Evolutionary conservation across 2,888 invertebrate species (phyloP).

Genomic region (Eupithecia subfuscata): DNA sequence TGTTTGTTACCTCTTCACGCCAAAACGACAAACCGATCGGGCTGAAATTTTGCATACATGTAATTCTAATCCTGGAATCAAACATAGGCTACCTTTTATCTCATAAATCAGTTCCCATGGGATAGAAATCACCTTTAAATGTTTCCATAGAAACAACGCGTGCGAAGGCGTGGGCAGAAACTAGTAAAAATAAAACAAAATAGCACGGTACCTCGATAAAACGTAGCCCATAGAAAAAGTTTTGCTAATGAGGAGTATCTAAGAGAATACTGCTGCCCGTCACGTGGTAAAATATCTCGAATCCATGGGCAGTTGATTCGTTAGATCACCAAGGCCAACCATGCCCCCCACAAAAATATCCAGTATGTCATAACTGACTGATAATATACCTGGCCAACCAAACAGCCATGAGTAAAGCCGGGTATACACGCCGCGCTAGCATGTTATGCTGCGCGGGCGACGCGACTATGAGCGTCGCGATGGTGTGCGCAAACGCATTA

Average conservation of each 20-base stretch:
- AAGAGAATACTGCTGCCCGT: not conserved
- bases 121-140: too few species aligned
- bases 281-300: not conserved
- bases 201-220: too few species aligned
- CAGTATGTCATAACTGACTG: not conserved
- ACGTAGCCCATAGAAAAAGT: not conserved
- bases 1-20: too few species aligned
- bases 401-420: conserved; percentile 90
- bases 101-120: too few species aligned
- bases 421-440: conserved; percentile 94
- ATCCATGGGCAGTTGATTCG: not conserved
- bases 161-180: too few species aligned
- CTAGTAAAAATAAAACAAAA: too few species aligned
- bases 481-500: conserved; percentile 91
- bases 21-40: too few species aligned
- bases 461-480: conserved; percentile 87
- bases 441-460: conserved; percentile 88
- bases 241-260: not conserved
- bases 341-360: not conserved
- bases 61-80: too few species aligned
- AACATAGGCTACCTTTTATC: too few species aligned
- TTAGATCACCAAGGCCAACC: not conserved
- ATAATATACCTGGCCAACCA: conserved; percentile 76
- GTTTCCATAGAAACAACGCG: too few species aligned
- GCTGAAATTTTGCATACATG: too few species aligned